Percentiles rank a stretch among this genome's conserved stretches.
Evolutionary conservation across 2,888 invertebrate genomes (phyloP).

Genomic region (Heliconius aoede): DNA sequence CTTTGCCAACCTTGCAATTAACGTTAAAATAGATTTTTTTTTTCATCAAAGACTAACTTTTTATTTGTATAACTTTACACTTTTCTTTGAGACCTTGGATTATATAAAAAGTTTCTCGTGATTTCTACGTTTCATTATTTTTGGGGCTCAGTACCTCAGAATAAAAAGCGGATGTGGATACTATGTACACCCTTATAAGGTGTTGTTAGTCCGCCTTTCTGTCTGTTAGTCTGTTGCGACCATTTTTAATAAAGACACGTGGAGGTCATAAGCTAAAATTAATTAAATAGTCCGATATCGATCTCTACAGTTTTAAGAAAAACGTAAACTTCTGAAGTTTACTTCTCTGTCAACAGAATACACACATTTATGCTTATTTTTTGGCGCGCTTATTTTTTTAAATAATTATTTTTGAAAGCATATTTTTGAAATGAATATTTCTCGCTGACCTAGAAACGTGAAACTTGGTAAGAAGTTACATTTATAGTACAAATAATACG

Average conservation of each 20-base stretch:
- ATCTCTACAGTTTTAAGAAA: background rate
- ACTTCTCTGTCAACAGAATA: too few species aligned
- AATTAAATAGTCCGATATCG: background rate
- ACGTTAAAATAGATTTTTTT: constrained; percentile 22
- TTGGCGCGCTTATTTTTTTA: background rate
- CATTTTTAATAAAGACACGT: background rate
- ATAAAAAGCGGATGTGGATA: background rate
- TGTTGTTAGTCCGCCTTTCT: background rate
- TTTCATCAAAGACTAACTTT: constrained; percentile 18
- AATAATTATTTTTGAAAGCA: too few species aligned
- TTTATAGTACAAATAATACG: background rate
- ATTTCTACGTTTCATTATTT: constrained; percentile 2
- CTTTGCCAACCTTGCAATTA: constrained; percentile 29
- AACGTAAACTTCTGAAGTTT: background rate
- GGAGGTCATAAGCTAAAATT: background rate
- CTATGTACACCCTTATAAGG: background rate
- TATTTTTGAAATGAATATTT: background rate
- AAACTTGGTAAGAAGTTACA: background rate
- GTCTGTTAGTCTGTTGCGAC: too few species aligned
- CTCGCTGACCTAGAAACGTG: too few species aligned
- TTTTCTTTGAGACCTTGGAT: constrained; percentile 10
- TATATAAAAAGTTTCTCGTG: background rate
- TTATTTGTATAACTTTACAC: constrained; percentile 29
- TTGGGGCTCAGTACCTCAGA: background rate
- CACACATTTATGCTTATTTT: background rate